Evolutionary conservation across 1,140 invertebrate genomes (phyloP).

Genomic region (Drosophila pectinifera): DNA sequence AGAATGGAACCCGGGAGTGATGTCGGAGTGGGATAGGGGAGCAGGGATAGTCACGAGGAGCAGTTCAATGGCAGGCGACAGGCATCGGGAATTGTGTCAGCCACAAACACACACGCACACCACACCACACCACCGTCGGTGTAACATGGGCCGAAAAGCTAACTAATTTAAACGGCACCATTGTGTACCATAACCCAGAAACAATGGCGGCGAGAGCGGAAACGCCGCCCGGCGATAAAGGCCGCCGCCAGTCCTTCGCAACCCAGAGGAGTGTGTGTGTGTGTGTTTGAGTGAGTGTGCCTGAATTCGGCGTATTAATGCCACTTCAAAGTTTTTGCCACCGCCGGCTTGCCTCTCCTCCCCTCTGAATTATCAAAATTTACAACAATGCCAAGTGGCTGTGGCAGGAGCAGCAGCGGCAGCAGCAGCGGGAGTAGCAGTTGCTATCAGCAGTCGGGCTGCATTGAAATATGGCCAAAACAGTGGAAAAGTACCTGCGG

Average conservation of each 20-base stretch:
- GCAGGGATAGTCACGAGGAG: conserved; percentile 17
- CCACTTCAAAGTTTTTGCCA: conserved; percentile 68
- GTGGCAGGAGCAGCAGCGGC: conserved; percentile 38
- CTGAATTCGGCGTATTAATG: conserved; percentile 75
- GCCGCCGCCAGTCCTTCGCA: conserved; percentile 27
- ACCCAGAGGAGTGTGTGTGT: conserved; percentile 26
- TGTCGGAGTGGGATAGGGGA: not conserved
- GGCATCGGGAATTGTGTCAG: conserved; percentile 68
- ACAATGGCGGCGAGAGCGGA: conserved; percentile 66
- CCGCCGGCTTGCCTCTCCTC: conserved; percentile 4
- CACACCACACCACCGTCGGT: conserved; percentile 6
- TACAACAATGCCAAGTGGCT: conserved; percentile 66
- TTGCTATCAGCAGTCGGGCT: conserved; percentile 72
- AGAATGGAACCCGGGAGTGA: not conserved
- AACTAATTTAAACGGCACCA: conserved; percentile 80
- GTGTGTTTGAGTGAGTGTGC: conserved; percentile 8
- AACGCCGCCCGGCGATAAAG: conserved; percentile 57
- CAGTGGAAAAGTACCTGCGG: conserved; percentile 77
- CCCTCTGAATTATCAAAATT: conserved; percentile 77
- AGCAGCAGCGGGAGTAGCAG: conserved; percentile 36
- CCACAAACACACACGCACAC: conserved; percentile 29
- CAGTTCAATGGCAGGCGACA: conserved; percentile 52
- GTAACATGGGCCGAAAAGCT: conserved; percentile 51
- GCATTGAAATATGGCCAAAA: conserved; percentile 78
- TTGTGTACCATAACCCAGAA: conserved; percentile 73